Evolutionary conservation across 2,113 vertebrate genomes (phyloP).

Genomic region (Burhinus oedicnemus): DNA sequence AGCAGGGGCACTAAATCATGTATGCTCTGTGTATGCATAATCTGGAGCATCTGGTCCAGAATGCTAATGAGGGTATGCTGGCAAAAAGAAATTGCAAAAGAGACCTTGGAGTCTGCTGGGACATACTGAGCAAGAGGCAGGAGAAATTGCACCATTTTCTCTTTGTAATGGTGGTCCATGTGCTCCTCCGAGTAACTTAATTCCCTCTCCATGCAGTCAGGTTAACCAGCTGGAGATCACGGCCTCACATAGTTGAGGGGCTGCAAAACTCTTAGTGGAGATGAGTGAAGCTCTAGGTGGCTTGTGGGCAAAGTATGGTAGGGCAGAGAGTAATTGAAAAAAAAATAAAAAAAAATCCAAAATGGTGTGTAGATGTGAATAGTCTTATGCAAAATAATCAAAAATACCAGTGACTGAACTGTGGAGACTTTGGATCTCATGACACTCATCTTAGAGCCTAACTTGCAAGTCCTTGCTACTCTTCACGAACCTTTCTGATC

Average conservation of each 20-base stretch:
- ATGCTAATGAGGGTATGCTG: not conserved
- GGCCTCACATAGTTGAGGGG: not conserved
- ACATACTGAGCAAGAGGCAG: not conserved
- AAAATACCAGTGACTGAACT: not conserved
- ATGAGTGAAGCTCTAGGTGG: not conserved
- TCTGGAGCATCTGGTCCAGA: not conserved
- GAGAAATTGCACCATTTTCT: not conserved
- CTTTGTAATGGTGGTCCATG: not conserved
- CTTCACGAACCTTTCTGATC: not conserved
- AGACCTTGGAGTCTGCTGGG: not conserved
- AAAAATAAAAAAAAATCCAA: no score
- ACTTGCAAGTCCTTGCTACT: accelerated
- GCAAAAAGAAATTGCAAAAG: not conserved
- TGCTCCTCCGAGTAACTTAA: not conserved
- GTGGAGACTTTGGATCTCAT: not conserved
- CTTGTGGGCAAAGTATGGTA: not conserved
- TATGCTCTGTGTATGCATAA: not conserved
- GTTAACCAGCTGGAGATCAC: not conserved
- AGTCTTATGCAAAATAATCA: accelerated
- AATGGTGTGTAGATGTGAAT: not conserved
- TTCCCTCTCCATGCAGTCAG: not conserved
- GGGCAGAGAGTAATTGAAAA: not conserved
- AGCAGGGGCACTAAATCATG: constrained; percentile 16
- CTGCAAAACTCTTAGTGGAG: not conserved
- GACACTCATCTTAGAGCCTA: accelerated